Evolutionary conservation across 2,113 vertebrate genomes (phyloP), one percentile per base, ranked within the genome.

Genomic region (Orcinus orca): DNA sequence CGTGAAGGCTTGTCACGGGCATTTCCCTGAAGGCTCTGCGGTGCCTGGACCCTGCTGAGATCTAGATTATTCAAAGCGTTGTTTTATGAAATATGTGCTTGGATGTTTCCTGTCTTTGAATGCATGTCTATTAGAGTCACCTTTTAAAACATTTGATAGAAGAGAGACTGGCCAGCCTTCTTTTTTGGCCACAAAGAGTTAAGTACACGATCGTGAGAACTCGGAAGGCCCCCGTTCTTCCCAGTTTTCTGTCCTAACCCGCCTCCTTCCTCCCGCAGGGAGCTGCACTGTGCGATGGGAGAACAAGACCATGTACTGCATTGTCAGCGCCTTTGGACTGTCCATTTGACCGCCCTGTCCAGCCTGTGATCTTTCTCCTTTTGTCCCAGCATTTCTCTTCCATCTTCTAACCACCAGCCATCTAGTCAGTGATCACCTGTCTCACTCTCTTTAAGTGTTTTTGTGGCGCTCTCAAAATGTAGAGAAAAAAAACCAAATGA

Each of bases 241-340:
- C 71, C 20, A 36, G 44, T 13, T 4, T 29, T 23, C 26, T 95
- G 47, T 11, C 2, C 2, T 53, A 23, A 33, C 87, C 5, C 95
- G 0, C 95, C 95, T 97, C 20, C 60, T 95, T 97, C 63, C 96
- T 44, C 89, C 13, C 60, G 1, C 98, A 99, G 99, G 99, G 97
- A 99, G 99, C 98, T 99, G 99, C 97, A 99, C 99, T 0, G 99
- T 99, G 96, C 99, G 99, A 98, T 99, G 99, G 99, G 99, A 99
- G 98, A 99, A 99, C 96, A 99, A 99, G 98, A 99, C 99, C 81
- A 99, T 99, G 99, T 99, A 99, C 98, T 99, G 99, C 98, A 99
- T 99, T 4, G 99, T 99, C 98, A 99, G 98, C 90, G 98, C 99
- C 97, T 99, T 99, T 65, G 99, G 99, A 47, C 98, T 99, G 67